Base-by-base conservation (phyloP, 2,113 vertebrate genomes). In the Cromileptes altivelis region DNA sequence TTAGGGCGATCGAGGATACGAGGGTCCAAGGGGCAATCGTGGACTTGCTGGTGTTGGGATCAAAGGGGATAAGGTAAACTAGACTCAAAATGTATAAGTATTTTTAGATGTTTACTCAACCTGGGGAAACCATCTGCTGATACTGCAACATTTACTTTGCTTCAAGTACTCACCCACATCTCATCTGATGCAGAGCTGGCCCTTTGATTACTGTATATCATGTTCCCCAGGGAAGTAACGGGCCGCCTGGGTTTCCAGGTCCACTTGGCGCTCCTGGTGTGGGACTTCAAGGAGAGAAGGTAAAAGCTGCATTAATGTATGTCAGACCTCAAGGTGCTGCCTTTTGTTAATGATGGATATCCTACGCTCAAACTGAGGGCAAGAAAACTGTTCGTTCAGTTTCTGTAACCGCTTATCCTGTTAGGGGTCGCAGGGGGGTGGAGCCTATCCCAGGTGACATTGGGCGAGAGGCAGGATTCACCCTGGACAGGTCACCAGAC, bases 41-140 rank as follows among this genome's bases (percentile, higher is more conserved):
- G 97, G 97, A 82, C 81, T 33, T 1, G 85, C 94, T 58, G 97
- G 97, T 47, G 60, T 89, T 5, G 94, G 93, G 60, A 70, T 96
- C 78, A 97, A 97, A 95, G 97, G 97, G 65, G 96, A 96, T 69
- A 97, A 97, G 96, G 97, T 98, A 75, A 62, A 50, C 1, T 7
- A 30, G 23, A 55, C 11, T 56, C 12, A 0, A 42, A 21, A 47
- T 17, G 0, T 63, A 15, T 60, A n/a, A 8, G n/a, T 33, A n/a
- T 4, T 9, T 47, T 47, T 67, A 33, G 11, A 10, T 23, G 62
- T 64, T 15, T 23, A 49, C 12, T 49, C 17, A 47, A 25, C n/a
- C 8, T 3, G 12, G 15, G 5, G 58, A 42, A 62, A 40, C n/a
- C 25, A 18, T 21, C 27, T 53, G 63, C 10, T 14, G 25, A 33